Evolutionary conservation across 1,140 invertebrate species (phyloP).

Genomic region (Leptinotarsa lineolata): DNA sequence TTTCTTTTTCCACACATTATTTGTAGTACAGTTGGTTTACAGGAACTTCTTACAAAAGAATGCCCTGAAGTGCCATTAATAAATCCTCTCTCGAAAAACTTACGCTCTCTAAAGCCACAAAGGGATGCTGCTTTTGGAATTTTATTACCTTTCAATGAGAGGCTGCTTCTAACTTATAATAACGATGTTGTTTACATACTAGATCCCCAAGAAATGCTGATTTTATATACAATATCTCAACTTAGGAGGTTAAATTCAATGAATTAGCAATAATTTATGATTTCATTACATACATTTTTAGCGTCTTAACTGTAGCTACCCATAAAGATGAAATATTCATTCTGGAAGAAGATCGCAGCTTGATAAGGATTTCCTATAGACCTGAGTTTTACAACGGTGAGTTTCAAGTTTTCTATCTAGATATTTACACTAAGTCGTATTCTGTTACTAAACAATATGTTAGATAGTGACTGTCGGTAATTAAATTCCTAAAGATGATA

Average conservation of each 20-base stretch:
- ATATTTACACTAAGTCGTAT: too few relatives aligned
- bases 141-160: conserved; percentile 69
- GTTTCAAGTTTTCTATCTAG: not conserved
- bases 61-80: conserved; percentile 69
- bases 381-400: conserved; percentile 59
- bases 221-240: conserved; percentile 59
- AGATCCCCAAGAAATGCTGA: conserved; percentile 66
- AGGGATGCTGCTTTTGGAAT: conserved; percentile 70
- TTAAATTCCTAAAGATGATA: too few relatives aligned
- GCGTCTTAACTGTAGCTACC: conserved; percentile 66
- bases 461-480: too few relatives aligned
- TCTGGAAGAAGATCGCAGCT: conserved; percentile 69
- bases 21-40: conserved; percentile 24
- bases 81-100: conserved; percentile 64
- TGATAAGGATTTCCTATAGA: conserved; percentile 66
- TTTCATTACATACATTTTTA: conserved; percentile 40
- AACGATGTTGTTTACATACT: conserved; percentile 73
- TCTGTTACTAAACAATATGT: too few relatives aligned
- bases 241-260: conserved; percentile 52
- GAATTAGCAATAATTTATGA: not conserved
- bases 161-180: conserved; percentile 75
- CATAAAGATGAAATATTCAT: conserved; percentile 80
- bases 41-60: conserved; percentile 50
- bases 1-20: not conserved
- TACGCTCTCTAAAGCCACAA: conserved; percentile 56